Percentiles rank a stretch among this genome's conserved stretches.
phyloP scores from a whole-genome alignment of 64 coral and sea anemone species.

The Exaiptasia diaphana region DNA sequence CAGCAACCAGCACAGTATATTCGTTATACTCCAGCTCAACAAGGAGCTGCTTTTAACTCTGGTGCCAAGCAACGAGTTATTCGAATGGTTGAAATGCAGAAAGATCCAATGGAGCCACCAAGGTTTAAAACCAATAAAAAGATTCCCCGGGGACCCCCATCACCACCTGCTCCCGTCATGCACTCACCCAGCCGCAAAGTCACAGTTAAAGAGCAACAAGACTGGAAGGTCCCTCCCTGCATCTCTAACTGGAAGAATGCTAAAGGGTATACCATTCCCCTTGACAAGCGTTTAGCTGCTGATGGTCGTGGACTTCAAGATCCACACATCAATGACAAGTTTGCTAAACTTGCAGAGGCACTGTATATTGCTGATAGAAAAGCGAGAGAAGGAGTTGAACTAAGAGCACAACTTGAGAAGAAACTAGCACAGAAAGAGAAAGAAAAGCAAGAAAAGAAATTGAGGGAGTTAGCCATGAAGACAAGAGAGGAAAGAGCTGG shows the following conservation, averaged over 20 bases:
- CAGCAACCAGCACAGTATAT: slow-evolving; percentile 92
- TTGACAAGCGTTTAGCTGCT: slow-evolving; percentile 93
- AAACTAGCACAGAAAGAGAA: slow-evolving; percentile 92
- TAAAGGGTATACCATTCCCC: slow-evolving; percentile 98
- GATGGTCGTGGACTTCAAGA: slow-evolving; percentile 95
- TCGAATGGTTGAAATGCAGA: slow-evolving; percentile 94
- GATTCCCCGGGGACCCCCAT: slow-evolving; percentile 90
- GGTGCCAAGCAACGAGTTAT: slow-evolving; percentile 95
- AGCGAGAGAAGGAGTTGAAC: slow-evolving; percentile 92
- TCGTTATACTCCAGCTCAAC: slow-evolving; percentile 90
- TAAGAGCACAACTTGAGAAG: slow-evolving; percentile 88
- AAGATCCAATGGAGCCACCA: slow-evolving; percentile 97
- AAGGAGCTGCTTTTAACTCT: slow-evolving; percentile 90
- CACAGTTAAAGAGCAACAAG: slow-evolving; percentile 98
- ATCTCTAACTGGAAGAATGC: slow-evolving; percentile 99
- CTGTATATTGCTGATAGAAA: slow-evolving; percentile 98
- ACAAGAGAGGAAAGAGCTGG: slow-evolving; percentile 85
- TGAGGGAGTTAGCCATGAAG: slow-evolving; percentile 72
- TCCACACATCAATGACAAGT: slow-evolving; percentile 98
- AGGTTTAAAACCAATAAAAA: slow-evolving; percentile 99
- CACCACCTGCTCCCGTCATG: slow-evolving; percentile 95
- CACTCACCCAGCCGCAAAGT: slow-evolving; percentile 99
- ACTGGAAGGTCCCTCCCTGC: slow-evolving; percentile 98
- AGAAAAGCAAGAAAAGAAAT: slow-evolving; percentile 87
- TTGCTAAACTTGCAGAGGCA: slow-evolving; percentile 98